Conservation (phyloP, 2,797 vertebrate species). For the Tauraco hartlaubi region DNA sequence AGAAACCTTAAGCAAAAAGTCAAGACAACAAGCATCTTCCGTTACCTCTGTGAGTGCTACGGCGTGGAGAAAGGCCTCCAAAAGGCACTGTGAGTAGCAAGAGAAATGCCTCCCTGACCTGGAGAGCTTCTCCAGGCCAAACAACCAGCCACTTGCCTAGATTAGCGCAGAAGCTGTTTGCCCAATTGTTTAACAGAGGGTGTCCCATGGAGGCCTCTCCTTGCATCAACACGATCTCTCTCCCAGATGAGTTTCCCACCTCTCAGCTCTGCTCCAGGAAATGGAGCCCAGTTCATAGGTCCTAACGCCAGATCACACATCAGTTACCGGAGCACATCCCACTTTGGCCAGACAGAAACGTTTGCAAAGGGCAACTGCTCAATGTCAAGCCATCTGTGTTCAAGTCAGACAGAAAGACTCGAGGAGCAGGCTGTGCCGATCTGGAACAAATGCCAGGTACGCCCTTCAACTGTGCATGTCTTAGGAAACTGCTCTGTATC, state of each 20-base stretch:
- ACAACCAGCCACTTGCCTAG: not conserved
- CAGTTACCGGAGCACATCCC: not conserved
- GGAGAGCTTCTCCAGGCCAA: not conserved
- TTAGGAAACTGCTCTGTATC: not conserved
- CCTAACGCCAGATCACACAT: not conserved
- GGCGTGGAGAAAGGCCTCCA: not conserved
- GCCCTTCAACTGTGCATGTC: not conserved
- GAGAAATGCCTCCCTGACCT: not conserved
- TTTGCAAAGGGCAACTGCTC: not conserved
- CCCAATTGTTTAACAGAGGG: not conserved
- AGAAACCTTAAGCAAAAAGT: not conserved
- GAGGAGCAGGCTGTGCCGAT: not conserved
- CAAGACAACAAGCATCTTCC: not conserved
- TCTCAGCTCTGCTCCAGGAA: not conserved
- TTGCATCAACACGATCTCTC: not conserved
- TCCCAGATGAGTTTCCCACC: not conserved
- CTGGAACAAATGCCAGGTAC: not conserved
- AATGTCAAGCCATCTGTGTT: not conserved
- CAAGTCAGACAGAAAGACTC: not conserved
- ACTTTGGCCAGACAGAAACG: not conserved
- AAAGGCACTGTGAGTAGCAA: not conserved
- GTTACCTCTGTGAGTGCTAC: not conserved
- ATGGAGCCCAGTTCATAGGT: not conserved
- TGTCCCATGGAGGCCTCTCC: not conserved
- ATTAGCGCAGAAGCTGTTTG: not conserved